Evolutionary conservation across 2,888 invertebrate genomes (phyloP).

Genomic region (Dorcus parallelipipedus): DNA sequence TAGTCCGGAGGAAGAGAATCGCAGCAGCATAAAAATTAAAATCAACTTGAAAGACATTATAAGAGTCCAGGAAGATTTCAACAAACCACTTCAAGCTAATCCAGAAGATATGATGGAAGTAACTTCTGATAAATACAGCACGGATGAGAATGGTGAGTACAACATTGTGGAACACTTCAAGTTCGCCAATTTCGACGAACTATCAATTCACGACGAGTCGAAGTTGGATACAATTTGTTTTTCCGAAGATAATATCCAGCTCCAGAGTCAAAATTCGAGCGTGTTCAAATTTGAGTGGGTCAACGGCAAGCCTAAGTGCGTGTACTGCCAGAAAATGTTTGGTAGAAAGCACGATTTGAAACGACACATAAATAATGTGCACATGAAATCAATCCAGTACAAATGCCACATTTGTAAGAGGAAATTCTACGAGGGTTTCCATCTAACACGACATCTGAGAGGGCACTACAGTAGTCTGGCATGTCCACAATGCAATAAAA

Average conservation of each 20-base stretch:
- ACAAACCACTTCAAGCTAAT: neutral
- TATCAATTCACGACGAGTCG: too few species aligned
- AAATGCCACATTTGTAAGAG: slow-evolving; percentile 26
- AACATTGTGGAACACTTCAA: too few species aligned
- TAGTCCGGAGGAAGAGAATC: too few species aligned
- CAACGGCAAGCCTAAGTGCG: slow-evolving; percentile 23
- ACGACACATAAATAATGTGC: slow-evolving; percentile 25
- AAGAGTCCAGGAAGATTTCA: too few species aligned
- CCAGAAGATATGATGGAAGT: neutral
- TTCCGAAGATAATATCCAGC: neutral
- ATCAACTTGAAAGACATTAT: slow-evolving; percentile 18
- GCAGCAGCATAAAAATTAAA: slow-evolving; percentile 20
- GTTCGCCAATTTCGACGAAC: too few species aligned
- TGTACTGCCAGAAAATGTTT: slow-evolving; percentile 23
- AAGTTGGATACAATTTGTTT: neutral
- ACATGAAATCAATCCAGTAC: slow-evolving; percentile 24
- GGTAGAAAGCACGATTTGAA: slow-evolving; percentile 22
- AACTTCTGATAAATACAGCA: too few species aligned
- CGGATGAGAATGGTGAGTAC: too few species aligned
- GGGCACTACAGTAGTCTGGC: slow-evolving; percentile 22
- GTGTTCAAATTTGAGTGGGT: slow-evolving; percentile 1
- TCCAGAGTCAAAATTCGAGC: neutral
- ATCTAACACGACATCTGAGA: slow-evolving; percentile 22
- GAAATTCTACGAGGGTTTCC: slow-evolving; percentile 24
- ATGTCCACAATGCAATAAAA: slow-evolving; percentile 22